Evolutionary conservation across 2,888 invertebrate species (phyloP).

Genomic region (Drosophila setosimentum): DNA sequence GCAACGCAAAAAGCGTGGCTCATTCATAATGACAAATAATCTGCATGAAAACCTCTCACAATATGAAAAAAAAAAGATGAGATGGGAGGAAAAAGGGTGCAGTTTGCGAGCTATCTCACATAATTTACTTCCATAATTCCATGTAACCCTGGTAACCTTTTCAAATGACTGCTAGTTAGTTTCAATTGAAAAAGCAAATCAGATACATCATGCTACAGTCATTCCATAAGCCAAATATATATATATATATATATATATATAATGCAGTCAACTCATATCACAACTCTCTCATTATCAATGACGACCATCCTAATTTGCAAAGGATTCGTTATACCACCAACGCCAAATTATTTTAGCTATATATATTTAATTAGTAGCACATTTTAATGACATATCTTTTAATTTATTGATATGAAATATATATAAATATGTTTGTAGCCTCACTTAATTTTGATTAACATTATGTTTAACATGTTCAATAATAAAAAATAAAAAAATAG

Average conservation of each 20-base stretch:
- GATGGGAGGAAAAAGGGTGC: background rate
- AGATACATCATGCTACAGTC: background rate
- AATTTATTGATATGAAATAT: background rate
- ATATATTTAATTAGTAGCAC: background rate
- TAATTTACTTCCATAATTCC: background rate
- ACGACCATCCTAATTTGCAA: background rate
- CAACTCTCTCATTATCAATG: background rate
- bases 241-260: too few species aligned
- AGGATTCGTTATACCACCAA: background rate
- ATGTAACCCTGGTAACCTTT: background rate
- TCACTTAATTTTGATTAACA: background rate
- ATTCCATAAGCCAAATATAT: background rate
- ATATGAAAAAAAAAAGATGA: background rate
- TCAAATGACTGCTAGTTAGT: too few species aligned
- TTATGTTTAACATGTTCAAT: background rate
- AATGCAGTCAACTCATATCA: background rate
- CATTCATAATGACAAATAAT: conserved; percentile 16
- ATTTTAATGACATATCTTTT: background rate
- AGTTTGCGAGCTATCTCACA: background rate
- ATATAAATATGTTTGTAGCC: background rate
- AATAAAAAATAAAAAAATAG: background rate
- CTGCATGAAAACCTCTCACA: background rate
- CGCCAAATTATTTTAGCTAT: background rate
- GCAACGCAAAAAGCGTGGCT: background rate
- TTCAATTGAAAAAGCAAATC: background rate